Percentiles rank a stretch among this genome's conserved stretches.
phyloP scores from a whole-genome alignment of 1,140 invertebrate species.

The Drosophila kanapiae region DNA sequence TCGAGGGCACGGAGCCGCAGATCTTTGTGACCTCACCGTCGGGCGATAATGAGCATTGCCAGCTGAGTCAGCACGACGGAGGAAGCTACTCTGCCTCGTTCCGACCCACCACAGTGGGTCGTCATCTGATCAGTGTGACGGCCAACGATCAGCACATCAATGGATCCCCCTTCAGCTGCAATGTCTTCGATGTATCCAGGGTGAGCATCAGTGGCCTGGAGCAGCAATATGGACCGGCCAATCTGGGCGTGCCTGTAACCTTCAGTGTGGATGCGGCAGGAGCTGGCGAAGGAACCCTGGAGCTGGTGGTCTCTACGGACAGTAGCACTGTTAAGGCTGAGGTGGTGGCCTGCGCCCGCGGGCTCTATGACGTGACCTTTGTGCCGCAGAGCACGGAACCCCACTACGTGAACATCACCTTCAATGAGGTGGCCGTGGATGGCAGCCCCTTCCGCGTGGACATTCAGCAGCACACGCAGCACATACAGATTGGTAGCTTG shows the following conservation, averaged over 20 bases:
- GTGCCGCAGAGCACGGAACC: conserved; percentile 95
- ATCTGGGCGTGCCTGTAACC: conserved; percentile 93
- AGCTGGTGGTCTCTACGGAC: conserved; percentile 96
- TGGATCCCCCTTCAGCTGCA: conserved; percentile 96
- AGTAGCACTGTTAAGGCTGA: conserved; percentile 95
- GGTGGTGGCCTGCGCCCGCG: conserved; percentile 95
- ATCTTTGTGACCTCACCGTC: conserved; percentile 92
- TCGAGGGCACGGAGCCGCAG: conserved; percentile 87
- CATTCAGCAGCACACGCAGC: conserved; percentile 93
- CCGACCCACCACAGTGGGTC: conserved; percentile 93
- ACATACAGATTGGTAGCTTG: conserved; percentile 87
- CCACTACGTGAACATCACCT: conserved; percentile 98
- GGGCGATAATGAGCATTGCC: conserved; percentile 90
- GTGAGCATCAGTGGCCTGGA: conserved; percentile 92
- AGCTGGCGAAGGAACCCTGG: conserved; percentile 97
- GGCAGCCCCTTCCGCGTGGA: conserved; percentile 97
- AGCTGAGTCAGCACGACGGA: conserved; percentile 86
- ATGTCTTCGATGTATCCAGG: conserved; percentile 95
- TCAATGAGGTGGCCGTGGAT: conserved; percentile 97
- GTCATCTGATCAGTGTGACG: conserved; percentile 93
- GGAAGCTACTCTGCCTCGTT: conserved; percentile 91
- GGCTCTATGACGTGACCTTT: conserved; percentile 98
- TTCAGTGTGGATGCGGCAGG: conserved; percentile 98
- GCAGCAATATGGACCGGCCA: conserved; percentile 87
- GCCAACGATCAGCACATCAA: conserved; percentile 93